Conservation (phyloP, 2,113 vertebrate species). For the Alouatta palliata region DNA sequence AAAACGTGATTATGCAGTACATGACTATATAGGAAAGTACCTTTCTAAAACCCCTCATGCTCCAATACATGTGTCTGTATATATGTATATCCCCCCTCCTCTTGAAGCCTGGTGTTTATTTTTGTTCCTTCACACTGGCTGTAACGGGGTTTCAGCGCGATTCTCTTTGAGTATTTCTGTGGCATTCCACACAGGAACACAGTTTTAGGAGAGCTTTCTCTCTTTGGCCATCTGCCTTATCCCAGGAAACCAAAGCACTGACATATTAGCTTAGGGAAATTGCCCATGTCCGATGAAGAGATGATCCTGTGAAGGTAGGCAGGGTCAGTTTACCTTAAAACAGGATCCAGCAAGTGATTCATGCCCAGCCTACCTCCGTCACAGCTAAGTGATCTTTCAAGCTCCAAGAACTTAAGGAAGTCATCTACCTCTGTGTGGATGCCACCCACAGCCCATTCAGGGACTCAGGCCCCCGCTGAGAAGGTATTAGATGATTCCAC, state of each 20-base stretch:
- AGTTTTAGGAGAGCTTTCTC: not conserved
- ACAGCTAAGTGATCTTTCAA: not conserved
- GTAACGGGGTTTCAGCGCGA: not conserved
- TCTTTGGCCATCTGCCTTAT: not conserved
- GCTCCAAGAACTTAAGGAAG: not conserved
- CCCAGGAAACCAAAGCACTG: not conserved
- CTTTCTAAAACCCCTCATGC: not conserved
- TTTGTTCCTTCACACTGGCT: not conserved
- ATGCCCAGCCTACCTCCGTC: not conserved
- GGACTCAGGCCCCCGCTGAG: not conserved
- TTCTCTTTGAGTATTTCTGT: not conserved
- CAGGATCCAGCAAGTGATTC: not conserved
- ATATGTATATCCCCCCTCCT: no score
- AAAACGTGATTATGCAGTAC: not conserved
- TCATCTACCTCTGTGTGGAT: not conserved
- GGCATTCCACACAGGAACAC: not conserved
- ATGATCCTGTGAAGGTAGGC: not conserved
- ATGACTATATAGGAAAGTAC: not conserved
- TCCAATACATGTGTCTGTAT: rapidly evolving
- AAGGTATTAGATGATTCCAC: not conserved
- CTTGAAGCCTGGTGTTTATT: not conserved
- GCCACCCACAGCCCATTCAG: not conserved
- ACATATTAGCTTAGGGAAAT: not conserved
- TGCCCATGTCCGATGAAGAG: not conserved
- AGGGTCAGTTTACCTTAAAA: not conserved